Percentiles rank a stretch among this genome's conserved stretches.
Evolutionary conservation across 2,113 vertebrate genomes (phyloP).

Genomic region (Grallaria varia): DNA sequence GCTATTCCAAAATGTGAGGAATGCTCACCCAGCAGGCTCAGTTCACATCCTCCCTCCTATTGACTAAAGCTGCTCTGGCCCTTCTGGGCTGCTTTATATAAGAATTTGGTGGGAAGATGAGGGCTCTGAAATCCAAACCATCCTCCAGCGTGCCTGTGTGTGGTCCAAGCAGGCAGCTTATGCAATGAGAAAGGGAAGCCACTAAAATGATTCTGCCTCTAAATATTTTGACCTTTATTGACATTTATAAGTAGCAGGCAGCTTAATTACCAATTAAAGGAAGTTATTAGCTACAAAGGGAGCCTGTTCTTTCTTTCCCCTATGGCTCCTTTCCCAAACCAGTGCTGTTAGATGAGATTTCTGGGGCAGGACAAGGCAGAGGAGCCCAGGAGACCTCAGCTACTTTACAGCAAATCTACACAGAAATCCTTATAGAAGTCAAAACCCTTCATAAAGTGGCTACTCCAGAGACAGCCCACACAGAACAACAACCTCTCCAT

Average conservation of each 20-base stretch:
- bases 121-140: conserved; percentile 55
- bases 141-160: conserved; percentile 51
- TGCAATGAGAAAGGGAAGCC: conserved; percentile 63
- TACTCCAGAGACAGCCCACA: neutral
- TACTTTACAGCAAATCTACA: neutral
- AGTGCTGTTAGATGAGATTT: conserved; percentile 11
- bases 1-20: conserved; percentile 43
- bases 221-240: conserved; percentile 73
- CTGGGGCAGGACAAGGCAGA: conserved; percentile 21
- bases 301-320: conserved; percentile 49
- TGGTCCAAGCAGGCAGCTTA: conserved; percentile 52
- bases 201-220: conserved; percentile 65
- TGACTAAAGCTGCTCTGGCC: conserved; percentile 50
- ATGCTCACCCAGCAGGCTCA: conserved; percentile 43
- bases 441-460: neutral
- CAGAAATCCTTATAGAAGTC: neutral
- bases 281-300: conserved; percentile 68
- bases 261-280: conserved; percentile 70
- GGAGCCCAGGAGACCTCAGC: neutral
- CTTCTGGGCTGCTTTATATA: conserved; percentile 28
- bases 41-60: conserved; percentile 53
- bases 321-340: conserved; percentile 58
- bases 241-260: conserved; percentile 69
- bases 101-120: conserved; percentile 42
- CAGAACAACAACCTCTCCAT: neutral